Evolutionary conservation across 2,888 invertebrate species (phyloP), one percentile per base, ranked within the genome.

Genomic region (Pasiphila rectangulata): DNA sequence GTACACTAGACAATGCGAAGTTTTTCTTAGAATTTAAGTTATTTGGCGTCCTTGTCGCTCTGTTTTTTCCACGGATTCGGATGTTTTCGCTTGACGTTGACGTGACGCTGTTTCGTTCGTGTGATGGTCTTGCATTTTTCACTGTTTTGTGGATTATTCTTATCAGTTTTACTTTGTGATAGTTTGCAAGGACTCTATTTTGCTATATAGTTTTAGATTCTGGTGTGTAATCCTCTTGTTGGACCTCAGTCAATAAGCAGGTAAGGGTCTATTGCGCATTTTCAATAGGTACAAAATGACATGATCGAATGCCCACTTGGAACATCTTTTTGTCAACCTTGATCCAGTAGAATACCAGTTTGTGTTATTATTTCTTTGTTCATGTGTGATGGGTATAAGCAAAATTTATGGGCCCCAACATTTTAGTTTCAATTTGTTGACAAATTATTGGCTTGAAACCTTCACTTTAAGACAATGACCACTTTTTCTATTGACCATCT

Each of bases 241-340:
- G 47, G 55, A 52, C 43, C 50, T 48, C 42, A 52, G 61, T 55
- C 49, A 46, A 23, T 16, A 61, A 67, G 29, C 71, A 81, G 86
- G 86, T 87, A 68, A 75, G 82, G 60, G 15, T 17, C 15, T 61
- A 61, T 62, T 86, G 76, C 86, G 86, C 83, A 84, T 74, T 77
- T 74, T 75, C 68, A 57, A 63, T 61, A 57, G 19, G 44, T 44
- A 45, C 51, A 48, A 60, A 67, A 63, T 83, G 84, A 79, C 81
- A 83, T 72, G 46, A 57, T 76, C 61, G 48, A 67, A 57, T 66
- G 69, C 62, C 52, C 67, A 59, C 51, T 56, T 62, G 63, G 43
- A 53, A 71, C 74, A 79, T 79, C 72, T 69, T 80, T 78, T 75
- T 72, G 75, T 74, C 80, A 86, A 83, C 86, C 86, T 86, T 87